These are phyloP conservation scores for Psilopogon haemacephalus DNA, from an alignment of 2,113 vertebrate genomes.

Conservation along the genomic window DNA sequence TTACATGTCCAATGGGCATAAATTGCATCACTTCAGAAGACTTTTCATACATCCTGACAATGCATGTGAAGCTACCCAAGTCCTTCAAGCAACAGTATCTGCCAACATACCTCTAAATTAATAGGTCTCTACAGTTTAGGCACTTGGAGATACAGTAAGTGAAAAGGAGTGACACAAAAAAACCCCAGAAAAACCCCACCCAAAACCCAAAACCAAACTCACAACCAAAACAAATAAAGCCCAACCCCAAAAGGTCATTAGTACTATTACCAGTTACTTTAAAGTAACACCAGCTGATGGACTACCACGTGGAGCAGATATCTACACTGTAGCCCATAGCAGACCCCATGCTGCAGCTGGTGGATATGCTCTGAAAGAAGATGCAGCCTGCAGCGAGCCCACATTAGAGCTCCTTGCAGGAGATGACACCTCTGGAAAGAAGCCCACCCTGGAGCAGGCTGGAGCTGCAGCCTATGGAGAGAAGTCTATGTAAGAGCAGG, in stretches of 20 bases:
- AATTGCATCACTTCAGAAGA: neutral
- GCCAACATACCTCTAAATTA: neutral
- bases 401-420: neutral
- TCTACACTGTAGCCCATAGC: neutral
- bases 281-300: neutral
- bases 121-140: neutral
- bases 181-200: no score
- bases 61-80: neutral
- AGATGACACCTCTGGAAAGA: neutral
- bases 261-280: neutral
- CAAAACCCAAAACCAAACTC: no score
- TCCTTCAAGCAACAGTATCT: neutral
- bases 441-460: neutral
- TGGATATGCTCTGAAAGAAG: neutral
- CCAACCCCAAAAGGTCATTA: neutral
- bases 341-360: neutral
- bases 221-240: neutral
- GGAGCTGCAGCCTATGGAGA: neutral
- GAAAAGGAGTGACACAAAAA: neutral
- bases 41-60: neutral
- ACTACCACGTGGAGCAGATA: neutral
- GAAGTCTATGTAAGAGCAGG: neutral
- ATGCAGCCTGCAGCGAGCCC: neutral
- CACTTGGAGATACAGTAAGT: neutral
- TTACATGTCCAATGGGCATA: neutral